Evolutionary conservation across 2,888 invertebrate genomes (phyloP), one percentile per base, ranked within the genome.

Genomic region (Stenoptilia bipunctidactyla): DNA sequence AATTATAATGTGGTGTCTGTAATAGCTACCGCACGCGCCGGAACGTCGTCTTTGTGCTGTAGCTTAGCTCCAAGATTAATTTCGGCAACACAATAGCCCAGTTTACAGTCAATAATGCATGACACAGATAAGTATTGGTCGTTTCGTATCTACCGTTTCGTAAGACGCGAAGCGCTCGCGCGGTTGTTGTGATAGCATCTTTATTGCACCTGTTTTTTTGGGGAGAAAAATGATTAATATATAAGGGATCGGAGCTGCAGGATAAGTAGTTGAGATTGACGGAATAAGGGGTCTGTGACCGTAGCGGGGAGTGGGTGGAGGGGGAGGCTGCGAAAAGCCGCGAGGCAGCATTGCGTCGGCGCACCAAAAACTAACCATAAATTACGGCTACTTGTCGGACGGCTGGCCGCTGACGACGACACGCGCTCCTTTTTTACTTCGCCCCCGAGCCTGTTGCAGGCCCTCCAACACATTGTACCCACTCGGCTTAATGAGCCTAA

Each of bases 311-410:
- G 51, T 42, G 53, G 40, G 51, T 42, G 53, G 40, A 55, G 55
- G 49, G 59, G 56, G 61, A n/a, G n/a, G 46, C 61, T 56, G 56
- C 61, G 72, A 66, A 73, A 75, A 79, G 80, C 77, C 69, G 76
- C 67, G 73, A 68, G 74, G 74, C 80, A 51, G 66, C 82, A 82
- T 79, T 80, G 79, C 82, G 69, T 69, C 51, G 66, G 58, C 67
- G 69, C 76, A 66, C 82, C 84, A 80, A 83, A 84, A 84, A 83
- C 83, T 84, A 84, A 84, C 83, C 84, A 84, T 85, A 83, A 84
- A 84, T 84, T 84, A 84, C 82, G 72, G 70, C 76, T 69, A 75
- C 82, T 83, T 74, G 83, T 70, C 58, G 64, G 67, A 65, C 72
- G 61, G 61, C 69, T n/a, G n/a, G n/a, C 20, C 20, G 20, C 20